Evolutionary conservation across 2,113 vertebrate species (phyloP).

Genomic region (Phodopus roborovskii): DNA sequence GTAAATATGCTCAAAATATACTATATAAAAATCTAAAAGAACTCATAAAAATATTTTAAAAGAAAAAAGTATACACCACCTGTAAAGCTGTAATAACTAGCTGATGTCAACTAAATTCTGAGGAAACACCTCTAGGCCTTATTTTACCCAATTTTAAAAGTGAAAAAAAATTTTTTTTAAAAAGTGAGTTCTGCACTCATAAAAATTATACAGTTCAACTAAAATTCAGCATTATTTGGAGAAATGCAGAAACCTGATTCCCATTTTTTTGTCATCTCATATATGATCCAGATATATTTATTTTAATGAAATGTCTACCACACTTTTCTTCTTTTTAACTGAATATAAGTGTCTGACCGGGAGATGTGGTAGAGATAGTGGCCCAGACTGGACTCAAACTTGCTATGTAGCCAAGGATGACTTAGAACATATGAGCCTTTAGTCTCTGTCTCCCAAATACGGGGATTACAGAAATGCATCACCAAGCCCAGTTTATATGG

Average conservation of each 20-base stretch:
- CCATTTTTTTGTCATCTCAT: background rate
- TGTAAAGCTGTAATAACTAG: background rate
- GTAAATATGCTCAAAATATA: background rate
- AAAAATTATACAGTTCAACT: background rate
- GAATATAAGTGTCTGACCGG: background rate
- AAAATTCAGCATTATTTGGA: background rate
- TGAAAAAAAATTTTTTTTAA: too few relatives aligned
- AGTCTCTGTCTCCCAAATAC: background rate
- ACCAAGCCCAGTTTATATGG: background rate
- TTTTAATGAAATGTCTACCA: constrained; percentile 35
- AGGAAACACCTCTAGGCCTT: background rate
- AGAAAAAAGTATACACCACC: constrained; percentile 29
- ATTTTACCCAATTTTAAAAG: background rate
- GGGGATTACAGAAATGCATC: background rate
- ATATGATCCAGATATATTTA: background rate
- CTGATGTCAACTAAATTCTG: background rate
- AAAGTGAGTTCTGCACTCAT: background rate
- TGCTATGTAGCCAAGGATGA: background rate
- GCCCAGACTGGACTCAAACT: background rate
- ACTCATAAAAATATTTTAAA: background rate
- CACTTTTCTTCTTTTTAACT: constrained; percentile 49
- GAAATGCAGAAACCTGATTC: constrained; percentile 17
- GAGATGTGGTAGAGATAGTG: background rate
- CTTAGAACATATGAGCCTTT: background rate
- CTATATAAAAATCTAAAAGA: background rate